Evolutionary conservation across 1,140 invertebrate species (phyloP).

Genomic region (Gyrodactylus bullatarudis): DNA sequence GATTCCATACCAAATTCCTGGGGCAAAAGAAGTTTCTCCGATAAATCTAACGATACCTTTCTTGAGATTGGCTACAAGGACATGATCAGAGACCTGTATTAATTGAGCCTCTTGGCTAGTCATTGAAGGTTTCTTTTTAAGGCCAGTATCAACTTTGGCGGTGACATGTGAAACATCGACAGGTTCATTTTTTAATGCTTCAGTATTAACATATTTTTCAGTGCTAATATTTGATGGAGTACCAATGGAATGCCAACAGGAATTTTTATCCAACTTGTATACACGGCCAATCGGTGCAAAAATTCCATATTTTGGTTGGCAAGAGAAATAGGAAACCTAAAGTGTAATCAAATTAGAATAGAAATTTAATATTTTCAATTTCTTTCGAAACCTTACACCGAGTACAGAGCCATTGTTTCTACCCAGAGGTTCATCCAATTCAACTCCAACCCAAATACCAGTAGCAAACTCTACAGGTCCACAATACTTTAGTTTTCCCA

Average conservation of each 20-base stretch:
- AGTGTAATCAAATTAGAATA: not conserved
- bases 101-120: not conserved
- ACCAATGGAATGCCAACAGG: not conserved
- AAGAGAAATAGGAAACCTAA: constrained; percentile 14
- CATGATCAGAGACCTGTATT: constrained; percentile 12
- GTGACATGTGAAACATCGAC: constrained; percentile 20
- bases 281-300: constrained; percentile 23
- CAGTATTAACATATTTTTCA: constrained; percentile 5
- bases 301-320: constrained; percentile 17
- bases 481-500: constrained; percentile 17
- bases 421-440: constrained; percentile 17
- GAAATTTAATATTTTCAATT: not conserved
- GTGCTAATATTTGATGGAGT: constrained; percentile 9
- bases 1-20: constrained; percentile 23
- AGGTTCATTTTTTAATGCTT: constrained; percentile 9
- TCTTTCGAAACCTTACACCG: constrained; percentile 11
- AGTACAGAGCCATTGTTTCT: constrained; percentile 19
- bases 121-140: constrained; percentile 9
- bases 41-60: constrained; percentile 18
- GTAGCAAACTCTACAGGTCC: constrained; percentile 19
- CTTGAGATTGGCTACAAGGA: constrained; percentile 18
- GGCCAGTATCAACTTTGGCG: constrained; percentile 23
- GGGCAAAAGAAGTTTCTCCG: constrained; percentile 18
- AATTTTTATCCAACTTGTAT: constrained; percentile 13
- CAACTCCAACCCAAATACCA: constrained; percentile 20